Base-by-base conservation (phyloP, 2,113 vertebrate species). In the Sus scrofa region DNA sequence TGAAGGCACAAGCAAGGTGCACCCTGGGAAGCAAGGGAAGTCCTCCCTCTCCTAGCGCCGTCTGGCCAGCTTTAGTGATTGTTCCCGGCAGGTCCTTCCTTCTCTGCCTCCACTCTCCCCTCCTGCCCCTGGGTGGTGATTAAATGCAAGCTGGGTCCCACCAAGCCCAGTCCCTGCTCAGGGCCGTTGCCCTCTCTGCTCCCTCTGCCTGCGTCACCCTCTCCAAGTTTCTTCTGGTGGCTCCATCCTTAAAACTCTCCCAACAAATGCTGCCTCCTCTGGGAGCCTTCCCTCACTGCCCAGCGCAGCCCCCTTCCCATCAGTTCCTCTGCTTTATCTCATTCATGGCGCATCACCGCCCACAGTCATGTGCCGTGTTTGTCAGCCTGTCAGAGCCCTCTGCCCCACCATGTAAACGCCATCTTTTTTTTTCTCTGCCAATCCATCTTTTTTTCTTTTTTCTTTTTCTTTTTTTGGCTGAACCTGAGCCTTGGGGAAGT, bases 341-440 rank as follows among this genome's bases (percentile, higher is more conserved):
- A 18, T 7, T 10, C 18, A 0, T 1, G n/a, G 82, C 22, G 7
- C 3, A 14, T 15, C 77, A 12, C 20, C 37, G 30, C 6, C 81
- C 3, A 2, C 13, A 14, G 1, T 20, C 0, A 39, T 2, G 32
- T 9, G 11, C 27, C 3, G 20, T 32, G 70, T 50, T 7, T 56
- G 32, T 50, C 50, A 73, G 30, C 62, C 34, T 32, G 4, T 37
- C 30, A 30, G 4, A 9, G 11, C 9, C 19, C 7, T 1, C 24
- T 18, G 7, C 26, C 24, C 26, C 5, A 12, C 6, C 1, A 2
- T 1, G 65, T 73, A 16, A 81, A 18, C 9, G 1, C 39, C 9
- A 7, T 30, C 16, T 39, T 74, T 34, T 12, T 12, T 44, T 44
- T 44, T 44, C 8, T 8, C 44, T 44, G 44, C 44, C 44, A 44